Conservation (phyloP, 2,888 invertebrate genomes). For the Sicus ferrugineus region DNA sequence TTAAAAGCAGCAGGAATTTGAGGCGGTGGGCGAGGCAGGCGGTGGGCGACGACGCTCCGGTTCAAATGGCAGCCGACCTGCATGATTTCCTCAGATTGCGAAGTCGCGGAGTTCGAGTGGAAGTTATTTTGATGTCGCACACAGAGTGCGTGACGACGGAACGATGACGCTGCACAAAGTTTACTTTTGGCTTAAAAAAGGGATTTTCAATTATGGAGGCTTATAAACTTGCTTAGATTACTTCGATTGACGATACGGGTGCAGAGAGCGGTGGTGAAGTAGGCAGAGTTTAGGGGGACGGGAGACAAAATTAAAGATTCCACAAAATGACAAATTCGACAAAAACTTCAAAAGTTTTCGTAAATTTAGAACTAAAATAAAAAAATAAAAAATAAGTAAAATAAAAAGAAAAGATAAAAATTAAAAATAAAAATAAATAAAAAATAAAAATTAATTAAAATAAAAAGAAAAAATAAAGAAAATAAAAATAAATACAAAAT, state of each 20-base stretch:
- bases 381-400: too few species aligned
- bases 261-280: background rate
- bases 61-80: background rate
- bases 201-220: conserved; percentile 26
- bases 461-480: too few species aligned
- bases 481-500: too few species aligned
- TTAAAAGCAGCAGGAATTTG: too few species aligned
- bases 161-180: background rate
- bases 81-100: conserved; percentile 6
- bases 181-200: background rate
- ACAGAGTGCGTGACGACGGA: background rate
- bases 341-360: too few species aligned
- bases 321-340: too few species aligned
- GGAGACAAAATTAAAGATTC: too few species aligned
- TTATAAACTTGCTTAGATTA: conserved; percentile 25
- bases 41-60: background rate
- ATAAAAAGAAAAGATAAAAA: too few species aligned
- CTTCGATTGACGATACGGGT: conserved; percentile 13
- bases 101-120: background rate
- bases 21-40: background rate
- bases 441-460: too few species aligned
- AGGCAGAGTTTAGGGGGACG: background rate
- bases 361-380: too few species aligned
- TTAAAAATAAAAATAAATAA: too few species aligned
- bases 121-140: background rate